Evolutionary conservation across 92 coral and sea anemone species (phyloP).

Genomic region (Palythoa grandiflora): DNA sequence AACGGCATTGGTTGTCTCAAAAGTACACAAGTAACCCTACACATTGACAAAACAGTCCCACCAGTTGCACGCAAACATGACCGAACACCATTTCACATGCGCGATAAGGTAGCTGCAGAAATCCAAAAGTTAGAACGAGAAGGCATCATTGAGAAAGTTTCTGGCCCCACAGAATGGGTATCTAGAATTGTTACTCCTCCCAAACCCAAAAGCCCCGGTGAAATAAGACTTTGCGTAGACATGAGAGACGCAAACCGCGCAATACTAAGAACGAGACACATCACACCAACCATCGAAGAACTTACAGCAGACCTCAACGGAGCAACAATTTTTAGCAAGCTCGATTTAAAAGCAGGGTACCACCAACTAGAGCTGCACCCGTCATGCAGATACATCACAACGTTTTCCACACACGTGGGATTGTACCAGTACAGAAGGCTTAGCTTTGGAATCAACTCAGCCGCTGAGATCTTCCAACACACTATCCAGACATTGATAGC

Average conservation of each 20-base stretch:
- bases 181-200: slow-evolving; percentile 53
- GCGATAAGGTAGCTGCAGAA: slow-evolving; percentile 37
- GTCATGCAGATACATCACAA: slow-evolving; percentile 14
- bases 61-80: slow-evolving; percentile 50
- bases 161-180: slow-evolving; percentile 48
- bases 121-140: slow-evolving; percentile 37
- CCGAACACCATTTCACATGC: slow-evolving; percentile 59
- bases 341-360: slow-evolving; percentile 6
- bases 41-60: slow-evolving; percentile 53
- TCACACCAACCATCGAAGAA: slow-evolving; percentile 33
- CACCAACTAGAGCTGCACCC: slow-evolving; percentile 28
- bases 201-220: slow-evolving; percentile 48
- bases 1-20: slow-evolving; percentile 52
- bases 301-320: slow-evolving; percentile 39
- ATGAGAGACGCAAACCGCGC: slow-evolving; percentile 56
- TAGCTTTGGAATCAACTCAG: no score
- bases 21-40: slow-evolving; percentile 40
- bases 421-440: not conserved
- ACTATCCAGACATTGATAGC: no score
- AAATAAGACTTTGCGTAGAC: slow-evolving; percentile 55
- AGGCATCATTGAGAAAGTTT: slow-evolving; percentile 45
- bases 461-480: no score
- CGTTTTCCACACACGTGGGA: slow-evolving; percentile 24
- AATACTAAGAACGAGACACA: slow-evolving; percentile 40
- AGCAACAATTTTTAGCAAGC: slow-evolving; percentile 17